Evolutionary conservation across 1,140 invertebrate species (phyloP).

Genomic region (Mamestra configurata): DNA sequence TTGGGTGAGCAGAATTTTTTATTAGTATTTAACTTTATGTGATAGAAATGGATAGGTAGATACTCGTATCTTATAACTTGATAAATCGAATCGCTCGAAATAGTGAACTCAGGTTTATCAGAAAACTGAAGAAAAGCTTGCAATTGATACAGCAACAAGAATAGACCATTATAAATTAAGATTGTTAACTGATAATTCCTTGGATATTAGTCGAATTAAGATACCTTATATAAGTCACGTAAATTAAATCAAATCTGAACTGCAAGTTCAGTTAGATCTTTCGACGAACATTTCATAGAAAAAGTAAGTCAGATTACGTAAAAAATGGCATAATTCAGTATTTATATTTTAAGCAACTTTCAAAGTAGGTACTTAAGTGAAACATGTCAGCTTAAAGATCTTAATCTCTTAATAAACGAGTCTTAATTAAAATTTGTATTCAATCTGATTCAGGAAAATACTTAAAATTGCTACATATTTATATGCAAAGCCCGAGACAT

Average conservation of each 20-base stretch:
- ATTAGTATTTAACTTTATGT: background rate
- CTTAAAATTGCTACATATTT: conserved; percentile 15
- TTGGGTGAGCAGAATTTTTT: conserved; percentile 31
- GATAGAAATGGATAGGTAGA: background rate
- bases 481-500: conserved; percentile 23
- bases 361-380: conserved; percentile 20
- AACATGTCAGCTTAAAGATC: conserved; percentile 9
- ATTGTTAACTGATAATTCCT: no score
- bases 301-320: conserved; percentile 5
- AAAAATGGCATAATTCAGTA: conserved; percentile 4
- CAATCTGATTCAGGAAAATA: conserved; percentile 9
- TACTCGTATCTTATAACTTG: no score
- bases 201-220: no score
- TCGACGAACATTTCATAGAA: background rate
- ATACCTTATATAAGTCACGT: no score
- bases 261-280: background rate
- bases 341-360: background rate
- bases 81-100: no score
- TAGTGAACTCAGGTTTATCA: no score
- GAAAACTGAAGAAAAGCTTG: no score
- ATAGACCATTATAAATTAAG: no score
- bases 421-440: conserved; percentile 39
- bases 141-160: no score
- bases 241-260: no score
- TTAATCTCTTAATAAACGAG: conserved; percentile 32